Percentiles rank a stretch among this genome's conserved stretches.
Conservation (phyloP, 2,797 vertebrate species). For the Melanotaenia trifasciata region DNA sequence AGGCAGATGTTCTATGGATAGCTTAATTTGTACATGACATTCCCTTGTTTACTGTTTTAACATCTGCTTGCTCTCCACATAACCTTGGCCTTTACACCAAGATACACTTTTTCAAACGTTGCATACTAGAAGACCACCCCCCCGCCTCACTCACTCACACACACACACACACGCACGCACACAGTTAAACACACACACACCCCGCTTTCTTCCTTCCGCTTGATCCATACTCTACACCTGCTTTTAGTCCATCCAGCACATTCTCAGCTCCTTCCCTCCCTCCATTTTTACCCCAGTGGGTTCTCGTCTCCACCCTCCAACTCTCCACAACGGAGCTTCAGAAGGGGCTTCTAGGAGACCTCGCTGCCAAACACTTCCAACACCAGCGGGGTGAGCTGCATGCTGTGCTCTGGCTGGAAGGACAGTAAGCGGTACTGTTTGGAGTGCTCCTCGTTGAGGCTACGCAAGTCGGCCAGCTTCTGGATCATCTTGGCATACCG, state of each 20-base stretch:
- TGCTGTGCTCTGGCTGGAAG: slow-evolving; percentile 93
- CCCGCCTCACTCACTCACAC: background rate
- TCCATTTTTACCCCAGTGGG: slow-evolving; percentile 71
- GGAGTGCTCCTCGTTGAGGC: slow-evolving; percentile 97
- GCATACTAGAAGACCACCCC: slow-evolving; percentile 28
- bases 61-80: slow-evolving; percentile 62
- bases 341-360: slow-evolving; percentile 91
- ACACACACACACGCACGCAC: slow-evolving; percentile 18
- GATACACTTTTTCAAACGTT: slow-evolving; percentile 54
- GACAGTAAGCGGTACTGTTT: slow-evolving; percentile 95
- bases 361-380: slow-evolving; percentile 96
- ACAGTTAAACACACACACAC: slow-evolving; percentile 15
- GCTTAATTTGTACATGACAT: slow-evolving; percentile 64
- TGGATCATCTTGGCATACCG: slow-evolving; percentile 99
- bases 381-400: slow-evolving; percentile 95
- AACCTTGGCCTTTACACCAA: slow-evolving; percentile 52
- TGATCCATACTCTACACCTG: slow-evolving; percentile 43
- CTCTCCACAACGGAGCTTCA: slow-evolving; percentile 82
- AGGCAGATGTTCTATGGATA: slow-evolving; percentile 71
- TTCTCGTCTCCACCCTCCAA: slow-evolving; percentile 83
- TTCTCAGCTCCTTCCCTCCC: slow-evolving; percentile 50
- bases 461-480: slow-evolving; percentile 94
- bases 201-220: slow-evolving; percentile 34
- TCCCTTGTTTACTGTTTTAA: slow-evolving; percentile 66
- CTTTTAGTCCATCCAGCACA: slow-evolving; percentile 58